These are phyloP conservation scores for Caenorhabditis afra DNA, from an alignment of 2,888 invertebrate species.

Conservation along the genomic window DNA sequence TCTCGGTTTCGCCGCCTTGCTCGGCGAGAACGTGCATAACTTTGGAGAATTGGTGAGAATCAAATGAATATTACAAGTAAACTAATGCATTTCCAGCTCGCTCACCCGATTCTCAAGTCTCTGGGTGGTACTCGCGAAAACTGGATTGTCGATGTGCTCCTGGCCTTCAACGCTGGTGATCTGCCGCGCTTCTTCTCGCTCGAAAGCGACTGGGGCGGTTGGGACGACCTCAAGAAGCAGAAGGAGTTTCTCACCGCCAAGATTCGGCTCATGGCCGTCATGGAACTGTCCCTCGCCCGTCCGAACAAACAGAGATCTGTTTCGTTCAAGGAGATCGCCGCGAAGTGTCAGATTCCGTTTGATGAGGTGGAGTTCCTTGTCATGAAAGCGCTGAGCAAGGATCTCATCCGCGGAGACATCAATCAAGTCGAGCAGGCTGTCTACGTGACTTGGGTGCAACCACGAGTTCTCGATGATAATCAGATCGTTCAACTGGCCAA, in stretches of 20 bases:
- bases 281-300: conserved; percentile 98
- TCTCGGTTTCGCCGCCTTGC: conserved; percentile 92
- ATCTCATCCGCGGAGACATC: conserved; percentile 88
- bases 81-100: conserved; percentile 87
- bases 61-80: too few species aligned
- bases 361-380: conserved; percentile 90
- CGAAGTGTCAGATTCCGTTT: conserved; percentile 86
- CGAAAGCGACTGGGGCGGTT: conserved; percentile 85
- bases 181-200: conserved; percentile 79
- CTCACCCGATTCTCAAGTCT: conserved; percentile 93
- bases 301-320: conserved; percentile 90
- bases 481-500: conserved; percentile 87
- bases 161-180: conserved; percentile 91
- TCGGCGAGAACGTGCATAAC: conserved; percentile 96
- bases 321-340: conserved; percentile 91
- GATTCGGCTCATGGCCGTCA: conserved; percentile 93
- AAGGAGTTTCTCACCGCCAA: conserved; percentile 85
- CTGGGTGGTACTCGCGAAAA: conserved; percentile 88
- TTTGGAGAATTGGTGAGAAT: conserved; percentile 90
- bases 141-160: conserved; percentile 87
- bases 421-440: conserved; percentile 84
- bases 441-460: conserved; percentile 91
- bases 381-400: conserved; percentile 97
- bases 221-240: conserved; percentile 76
- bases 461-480: conserved; percentile 86